Conservation (phyloP, 2,888 invertebrate genomes). For the Ischnura elegans region DNA sequence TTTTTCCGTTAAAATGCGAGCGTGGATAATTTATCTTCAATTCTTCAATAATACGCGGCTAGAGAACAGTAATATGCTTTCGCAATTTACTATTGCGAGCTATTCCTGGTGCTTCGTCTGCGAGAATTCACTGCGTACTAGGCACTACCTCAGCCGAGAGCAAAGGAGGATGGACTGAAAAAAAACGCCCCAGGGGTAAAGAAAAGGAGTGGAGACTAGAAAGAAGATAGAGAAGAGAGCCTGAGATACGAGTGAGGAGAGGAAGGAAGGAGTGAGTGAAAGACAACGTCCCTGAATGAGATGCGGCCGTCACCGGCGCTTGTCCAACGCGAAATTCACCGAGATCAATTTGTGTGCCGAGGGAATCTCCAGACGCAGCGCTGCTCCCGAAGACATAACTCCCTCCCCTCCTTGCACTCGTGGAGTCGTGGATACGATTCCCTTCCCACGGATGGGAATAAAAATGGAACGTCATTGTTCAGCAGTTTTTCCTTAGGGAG, state of each 20-base stretch:
- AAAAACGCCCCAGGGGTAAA: no score
- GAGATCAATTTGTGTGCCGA: slow-evolving; percentile 48
- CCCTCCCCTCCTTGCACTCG: background rate
- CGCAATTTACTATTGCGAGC: no score
- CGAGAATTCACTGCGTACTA: no score
- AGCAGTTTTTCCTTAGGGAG: slow-evolving; percentile 21
- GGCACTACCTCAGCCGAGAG: no score
- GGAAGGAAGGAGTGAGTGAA: background rate
- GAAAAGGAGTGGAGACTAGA: background rate
- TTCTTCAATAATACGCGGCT: no score
- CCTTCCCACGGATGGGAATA: background rate
- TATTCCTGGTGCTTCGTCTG: no score
- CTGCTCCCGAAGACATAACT: slow-evolving; percentile 19
- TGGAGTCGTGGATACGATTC: background rate
- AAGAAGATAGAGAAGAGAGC: background rate
- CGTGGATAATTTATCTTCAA: no score
- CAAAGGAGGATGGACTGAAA: no score
- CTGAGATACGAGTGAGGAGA: background rate
- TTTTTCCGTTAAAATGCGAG: no score
- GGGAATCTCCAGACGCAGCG: slow-evolving; percentile 18
- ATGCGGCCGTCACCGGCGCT: background rate
- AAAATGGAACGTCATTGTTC: slow-evolving; percentile 55
- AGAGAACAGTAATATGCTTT: no score
- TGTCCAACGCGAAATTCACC: slow-evolving; percentile 17
- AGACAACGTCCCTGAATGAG: background rate